phyloP scores from a whole-genome alignment of 37 sponge, comb jelly and placozoan genomes.

The Chondrosia reniformis region DNA sequence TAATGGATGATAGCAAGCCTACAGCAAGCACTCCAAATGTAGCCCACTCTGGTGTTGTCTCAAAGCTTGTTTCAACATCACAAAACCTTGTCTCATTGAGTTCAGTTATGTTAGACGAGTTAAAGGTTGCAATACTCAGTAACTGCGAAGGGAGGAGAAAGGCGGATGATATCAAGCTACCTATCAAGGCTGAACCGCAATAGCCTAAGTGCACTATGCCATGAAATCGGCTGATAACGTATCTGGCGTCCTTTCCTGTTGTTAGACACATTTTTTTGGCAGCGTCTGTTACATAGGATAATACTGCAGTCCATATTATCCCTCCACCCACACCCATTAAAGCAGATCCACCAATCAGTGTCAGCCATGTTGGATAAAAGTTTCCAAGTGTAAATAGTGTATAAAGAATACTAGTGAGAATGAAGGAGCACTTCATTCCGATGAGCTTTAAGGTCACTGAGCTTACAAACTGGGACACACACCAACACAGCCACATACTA shows the following conservation, averaged over 20 bases:
- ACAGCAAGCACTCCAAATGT: not conserved
- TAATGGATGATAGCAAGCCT: not conserved
- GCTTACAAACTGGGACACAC: not conserved
- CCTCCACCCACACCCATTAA: conserved; percentile 53
- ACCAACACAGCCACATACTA: not conserved
- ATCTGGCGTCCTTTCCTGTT: not conserved
- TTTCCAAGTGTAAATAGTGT: conserved; percentile 6
- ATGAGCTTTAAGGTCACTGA: not conserved
- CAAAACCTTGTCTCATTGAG: not conserved
- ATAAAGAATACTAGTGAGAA: conserved; percentile 9
- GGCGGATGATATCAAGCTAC: not conserved
- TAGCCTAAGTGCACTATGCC: not conserved
- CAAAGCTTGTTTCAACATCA: not conserved
- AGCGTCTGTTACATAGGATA: not conserved
- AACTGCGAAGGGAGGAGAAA: not conserved
- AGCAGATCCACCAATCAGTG: conserved; percentile 53
- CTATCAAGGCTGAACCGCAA: not conserved
- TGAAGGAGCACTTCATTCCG: not conserved
- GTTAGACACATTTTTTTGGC: not conserved
- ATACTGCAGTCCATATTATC: conserved; percentile 39
- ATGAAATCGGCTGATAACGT: not conserved
- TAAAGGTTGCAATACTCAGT: not conserved
- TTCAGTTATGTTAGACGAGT: not conserved
- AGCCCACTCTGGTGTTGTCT: not conserved
- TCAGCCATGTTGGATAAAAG: conserved; percentile 62